Evolutionary conservation across 2,888 invertebrate species (phyloP), one percentile per base, ranked within the genome.

Genomic region (Geotrupes spiniger): DNA sequence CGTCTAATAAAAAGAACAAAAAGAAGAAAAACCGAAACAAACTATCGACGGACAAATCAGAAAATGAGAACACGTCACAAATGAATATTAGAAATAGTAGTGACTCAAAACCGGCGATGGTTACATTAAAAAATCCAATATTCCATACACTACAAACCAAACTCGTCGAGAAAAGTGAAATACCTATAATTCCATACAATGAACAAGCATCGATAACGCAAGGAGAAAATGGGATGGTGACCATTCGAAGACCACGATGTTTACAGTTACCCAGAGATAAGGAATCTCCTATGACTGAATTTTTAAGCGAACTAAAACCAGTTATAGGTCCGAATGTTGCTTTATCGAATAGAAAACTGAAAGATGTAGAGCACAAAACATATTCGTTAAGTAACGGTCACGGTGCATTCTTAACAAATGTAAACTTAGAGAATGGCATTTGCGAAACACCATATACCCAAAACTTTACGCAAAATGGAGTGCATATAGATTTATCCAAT

Each of bases 161-260:
- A 51, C 74, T 0, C 74, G 74, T 0, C 73, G 54, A 54, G 11
- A 62, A 63, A 42, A 50, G 59, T 4, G 60, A 63, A 36, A 50
- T 60, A 17, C 55, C 57, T 3, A 51, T 54, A 2, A 53, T 60
- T 10, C 53, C 60, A 15, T 72, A 71, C 61, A 73, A 74, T 52
- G 80, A 80, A 46, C 83, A 82, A 41, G 59, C 59, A 12, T 80
- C 84, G 2, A 84, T 84, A 53, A 83, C 84, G 59, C 84, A 82
- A 59, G 82, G 82, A 55, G 84, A 83, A 52, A 83, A 84, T 62
- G 89, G 89, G 6, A 90, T 90, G 89, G 90, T 88, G 50, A 90
- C 90, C 0, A 91, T 90, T 40, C 75, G 90, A 8, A 89, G 89
- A 70, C 89, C 89, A 2, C 41, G 37, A 28, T 48, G 54, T 27